These are phyloP conservation scores for Callospermophilus lateralis DNA, from an alignment of 2,113 vertebrate genomes.

Conservation along the genomic window DNA sequence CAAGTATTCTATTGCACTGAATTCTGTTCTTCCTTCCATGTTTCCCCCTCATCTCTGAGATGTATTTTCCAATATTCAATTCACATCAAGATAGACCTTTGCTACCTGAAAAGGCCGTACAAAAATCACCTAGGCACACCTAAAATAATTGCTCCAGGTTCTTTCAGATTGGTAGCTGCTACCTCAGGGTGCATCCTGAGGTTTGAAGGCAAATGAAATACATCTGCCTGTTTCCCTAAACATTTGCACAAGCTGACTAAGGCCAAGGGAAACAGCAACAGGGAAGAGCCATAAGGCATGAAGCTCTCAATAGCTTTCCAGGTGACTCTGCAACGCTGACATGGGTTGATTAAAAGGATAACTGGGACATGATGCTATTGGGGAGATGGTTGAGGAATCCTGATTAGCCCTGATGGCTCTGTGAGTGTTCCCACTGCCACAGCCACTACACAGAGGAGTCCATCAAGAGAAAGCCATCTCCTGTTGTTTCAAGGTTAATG, in stretches of 20 bases:
- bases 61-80: neutral
- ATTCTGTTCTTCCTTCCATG: neutral
- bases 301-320: neutral
- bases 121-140: neutral
- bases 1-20: neutral
- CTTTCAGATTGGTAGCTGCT: neutral
- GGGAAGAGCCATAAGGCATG: neutral
- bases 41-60: neutral
- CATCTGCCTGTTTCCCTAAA: neutral
- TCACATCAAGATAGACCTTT: neutral
- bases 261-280: neutral
- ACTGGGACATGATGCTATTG: neutral
- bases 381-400: neutral
- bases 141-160: neutral
- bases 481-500: neutral
- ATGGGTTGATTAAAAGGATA: neutral
- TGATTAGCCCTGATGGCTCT: neutral
- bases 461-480: neutral
- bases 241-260: neutral
- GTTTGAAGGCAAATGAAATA: neutral
- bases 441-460: neutral
- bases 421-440: neutral
- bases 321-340: neutral
- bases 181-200: neutral
- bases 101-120: neutral